Evolutionary conservation across 2,113 vertebrate genomes (phyloP).

Genomic region (Hystrix brachyura): DNA sequence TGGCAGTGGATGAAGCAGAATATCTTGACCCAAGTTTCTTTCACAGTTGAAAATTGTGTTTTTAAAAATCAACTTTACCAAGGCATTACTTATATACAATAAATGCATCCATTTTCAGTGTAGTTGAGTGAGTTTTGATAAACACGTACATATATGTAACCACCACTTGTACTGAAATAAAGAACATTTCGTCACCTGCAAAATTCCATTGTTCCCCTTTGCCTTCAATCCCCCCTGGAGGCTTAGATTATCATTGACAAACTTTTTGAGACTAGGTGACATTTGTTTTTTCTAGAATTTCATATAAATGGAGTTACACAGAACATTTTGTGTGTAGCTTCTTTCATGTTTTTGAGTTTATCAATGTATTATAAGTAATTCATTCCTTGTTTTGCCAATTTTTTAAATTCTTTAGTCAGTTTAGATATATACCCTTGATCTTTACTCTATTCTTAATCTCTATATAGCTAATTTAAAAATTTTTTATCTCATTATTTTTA

Average conservation of each 20-base stretch:
- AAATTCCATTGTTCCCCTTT: not conserved
- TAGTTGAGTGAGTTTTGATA: not conserved
- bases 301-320: not conserved
- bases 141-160: not conserved
- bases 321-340: not conserved
- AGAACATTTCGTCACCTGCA: not conserved
- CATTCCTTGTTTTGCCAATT: not conserved
- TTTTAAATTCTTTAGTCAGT: not conserved
- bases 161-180: not conserved
- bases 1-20: not conserved
- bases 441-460: not conserved
- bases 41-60: not conserved
- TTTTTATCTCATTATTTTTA: not conserved
- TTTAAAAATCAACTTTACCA: not conserved
- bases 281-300: slow-evolving; percentile 29
- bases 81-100: not conserved
- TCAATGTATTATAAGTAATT: not conserved
- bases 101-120: not conserved
- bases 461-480: not conserved
- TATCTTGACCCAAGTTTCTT: not conserved
- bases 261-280: not conserved
- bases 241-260: not conserved
- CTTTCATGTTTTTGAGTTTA: slow-evolving; percentile 27
- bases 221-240: not conserved
- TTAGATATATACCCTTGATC: not conserved